These are phyloP conservation scores for Coilia nasus DNA, from an alignment of 2,797 vertebrate genomes.

Conservation along the genomic window DNA sequence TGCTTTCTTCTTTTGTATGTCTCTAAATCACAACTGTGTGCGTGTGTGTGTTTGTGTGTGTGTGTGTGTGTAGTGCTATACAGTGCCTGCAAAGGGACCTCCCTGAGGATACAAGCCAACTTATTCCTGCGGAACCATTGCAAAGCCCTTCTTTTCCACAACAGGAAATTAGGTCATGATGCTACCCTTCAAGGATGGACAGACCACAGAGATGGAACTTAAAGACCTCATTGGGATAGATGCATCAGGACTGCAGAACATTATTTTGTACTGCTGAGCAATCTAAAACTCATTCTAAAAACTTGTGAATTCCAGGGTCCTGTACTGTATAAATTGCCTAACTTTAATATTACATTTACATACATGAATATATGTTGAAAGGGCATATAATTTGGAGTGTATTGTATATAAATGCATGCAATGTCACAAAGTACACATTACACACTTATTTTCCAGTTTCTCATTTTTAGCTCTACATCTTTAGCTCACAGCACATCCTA, in stretches of 20 bases:
- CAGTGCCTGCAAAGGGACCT: slow-evolving; percentile 46
- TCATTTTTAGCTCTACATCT: too few relatives aligned
- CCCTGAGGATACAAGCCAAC: slow-evolving; percentile 44
- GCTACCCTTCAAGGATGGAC: background rate
- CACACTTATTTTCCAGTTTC: too few relatives aligned
- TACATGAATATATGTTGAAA: too few relatives aligned
- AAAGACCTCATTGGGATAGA: too few relatives aligned
- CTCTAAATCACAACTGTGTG: background rate
- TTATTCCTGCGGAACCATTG: slow-evolving; percentile 45
- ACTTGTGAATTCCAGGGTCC: too few relatives aligned
- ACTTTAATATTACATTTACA: background rate
- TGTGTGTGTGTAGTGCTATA: slow-evolving; percentile 43
- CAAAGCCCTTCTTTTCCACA: slow-evolving; percentile 37
- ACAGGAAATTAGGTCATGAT: slow-evolving; percentile 21
- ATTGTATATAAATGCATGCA: background rate
- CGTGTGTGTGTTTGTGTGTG: background rate
- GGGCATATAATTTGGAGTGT: background rate
- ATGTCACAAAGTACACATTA: background rate
- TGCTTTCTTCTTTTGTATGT: too few relatives aligned
- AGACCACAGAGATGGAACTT: too few relatives aligned
- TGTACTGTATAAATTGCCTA: too few relatives aligned
- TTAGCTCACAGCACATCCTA: too few relatives aligned
- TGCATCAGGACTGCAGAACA: too few relatives aligned
- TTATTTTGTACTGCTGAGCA: too few relatives aligned
- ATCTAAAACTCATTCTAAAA: too few relatives aligned